Conservation (phyloP, 1,140 invertebrate genomes). For the Nautilus pompilius region DNA sequence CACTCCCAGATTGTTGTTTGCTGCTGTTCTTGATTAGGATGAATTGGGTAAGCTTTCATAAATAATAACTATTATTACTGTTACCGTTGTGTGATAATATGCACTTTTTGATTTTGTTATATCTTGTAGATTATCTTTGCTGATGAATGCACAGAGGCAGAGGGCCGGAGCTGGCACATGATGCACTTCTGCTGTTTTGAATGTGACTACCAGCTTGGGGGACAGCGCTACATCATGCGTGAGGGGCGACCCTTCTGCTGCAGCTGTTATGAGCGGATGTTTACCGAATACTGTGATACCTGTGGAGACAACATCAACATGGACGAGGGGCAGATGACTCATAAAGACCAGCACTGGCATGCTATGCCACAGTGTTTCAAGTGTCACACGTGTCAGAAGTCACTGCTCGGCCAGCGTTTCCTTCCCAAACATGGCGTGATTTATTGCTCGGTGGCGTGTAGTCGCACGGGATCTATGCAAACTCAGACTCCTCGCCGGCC, state of each 20-base stretch:
- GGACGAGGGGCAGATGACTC: conserved; percentile 94
- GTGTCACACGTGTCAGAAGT: conserved; percentile 86
- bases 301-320: conserved; percentile 95
- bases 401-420: conserved; percentile 90
- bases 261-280: conserved; percentile 89
- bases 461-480: conserved; percentile 41
- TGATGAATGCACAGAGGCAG: conserved; percentile 98
- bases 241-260: conserved; percentile 91
- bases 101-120: conserved; percentile 15
- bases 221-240: conserved; percentile 95
- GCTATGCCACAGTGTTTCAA: conserved; percentile 93
- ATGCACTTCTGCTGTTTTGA: conserved; percentile 96
- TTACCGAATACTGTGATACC: conserved; percentile 94
- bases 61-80: no score
- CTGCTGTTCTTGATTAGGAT: no score
- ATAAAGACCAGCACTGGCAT: conserved; percentile 98
- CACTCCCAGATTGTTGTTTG: no score
- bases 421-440: conserved; percentile 88
- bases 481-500: conserved; percentile 39
- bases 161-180: conserved; percentile 98
- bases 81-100: no score
- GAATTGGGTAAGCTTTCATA: no score
- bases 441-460: conserved; percentile 68
- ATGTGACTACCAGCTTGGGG: conserved; percentile 90
- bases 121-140: conserved; percentile 86